Conservation (phyloP, 2,797 vertebrate genomes). For the Hoplostethus atlanticus region DNA sequence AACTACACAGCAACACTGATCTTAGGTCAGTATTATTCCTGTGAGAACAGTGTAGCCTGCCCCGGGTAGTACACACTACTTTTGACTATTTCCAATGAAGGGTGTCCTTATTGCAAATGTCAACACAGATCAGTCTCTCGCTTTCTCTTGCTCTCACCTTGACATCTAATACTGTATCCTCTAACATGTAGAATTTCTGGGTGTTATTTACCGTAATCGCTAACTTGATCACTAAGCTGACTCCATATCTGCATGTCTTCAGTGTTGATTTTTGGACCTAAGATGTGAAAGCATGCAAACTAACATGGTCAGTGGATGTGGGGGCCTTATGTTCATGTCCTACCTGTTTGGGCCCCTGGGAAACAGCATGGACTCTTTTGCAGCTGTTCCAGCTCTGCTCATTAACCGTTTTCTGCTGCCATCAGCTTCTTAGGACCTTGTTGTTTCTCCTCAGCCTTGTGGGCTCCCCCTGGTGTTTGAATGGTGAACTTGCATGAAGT, state of each 20-base stretch:
- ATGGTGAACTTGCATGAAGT: constrained; percentile 12
- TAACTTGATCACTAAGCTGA: constrained; percentile 19
- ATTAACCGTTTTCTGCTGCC: constrained; percentile 34
- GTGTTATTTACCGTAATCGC: constrained; percentile 1
- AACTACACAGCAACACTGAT: not conserved
- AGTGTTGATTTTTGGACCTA: constrained; percentile 7
- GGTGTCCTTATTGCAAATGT: not conserved
- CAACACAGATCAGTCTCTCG: not conserved
- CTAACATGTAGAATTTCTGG: not conserved
- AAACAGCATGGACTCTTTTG: constrained; percentile 51
- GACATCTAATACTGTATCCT: not conserved
- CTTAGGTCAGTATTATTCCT: not conserved
- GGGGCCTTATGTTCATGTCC: not conserved
- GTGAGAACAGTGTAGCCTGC: not conserved
- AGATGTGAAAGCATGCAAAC: constrained; percentile 46
- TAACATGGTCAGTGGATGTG: constrained; percentile 14
- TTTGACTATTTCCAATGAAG: not conserved
- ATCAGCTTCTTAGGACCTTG: constrained; percentile 21
- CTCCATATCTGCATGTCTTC: constrained; percentile 19
- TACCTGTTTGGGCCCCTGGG: constrained; percentile 10
- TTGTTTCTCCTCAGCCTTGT: constrained; percentile 25
- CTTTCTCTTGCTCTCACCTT: not conserved
- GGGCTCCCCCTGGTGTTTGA: constrained; percentile 67
- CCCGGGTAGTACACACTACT: not conserved
- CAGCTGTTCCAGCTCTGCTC: constrained; percentile 19